A percentile compares a stretch with the other conserved stretches of the same genome.
These are phyloP conservation scores for Helicoverpa zea DNA, from an alignment of 1,140 invertebrate species.

Conservation along the genomic window DNA sequence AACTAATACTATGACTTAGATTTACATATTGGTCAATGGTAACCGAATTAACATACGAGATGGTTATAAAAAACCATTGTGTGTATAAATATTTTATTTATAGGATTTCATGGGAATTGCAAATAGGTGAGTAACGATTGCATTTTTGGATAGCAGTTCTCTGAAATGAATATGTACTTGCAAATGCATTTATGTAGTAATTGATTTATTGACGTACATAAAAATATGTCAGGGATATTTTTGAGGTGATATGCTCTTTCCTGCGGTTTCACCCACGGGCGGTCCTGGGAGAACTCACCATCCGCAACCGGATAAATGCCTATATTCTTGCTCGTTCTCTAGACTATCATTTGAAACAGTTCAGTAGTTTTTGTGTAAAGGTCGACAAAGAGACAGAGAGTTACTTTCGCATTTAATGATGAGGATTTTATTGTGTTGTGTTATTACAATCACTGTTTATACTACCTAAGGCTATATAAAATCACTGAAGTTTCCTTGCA, in stretches of 20 bases:
- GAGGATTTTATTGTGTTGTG: too few relatives aligned
- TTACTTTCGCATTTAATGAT: too few relatives aligned
- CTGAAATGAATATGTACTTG: neutral
- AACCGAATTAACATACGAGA: constrained; percentile 6
- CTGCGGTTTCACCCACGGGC: too few relatives aligned
- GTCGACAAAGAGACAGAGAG: too few relatives aligned
- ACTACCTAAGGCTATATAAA: too few relatives aligned
- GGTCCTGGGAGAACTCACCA: too few relatives aligned
- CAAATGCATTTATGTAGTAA: neutral
- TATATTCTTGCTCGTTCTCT: too few relatives aligned
- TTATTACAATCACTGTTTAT: too few relatives aligned
- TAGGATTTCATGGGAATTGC: constrained; percentile 3
- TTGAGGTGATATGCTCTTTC: neutral
- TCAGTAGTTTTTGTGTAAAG: too few relatives aligned
- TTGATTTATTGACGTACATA: too few relatives aligned
- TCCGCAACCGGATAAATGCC: too few relatives aligned
- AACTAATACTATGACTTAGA: neutral
- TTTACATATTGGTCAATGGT: constrained; percentile 42
- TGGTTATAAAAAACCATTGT: constrained; percentile 6
- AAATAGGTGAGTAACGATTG: neutral
- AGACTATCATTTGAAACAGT: too few relatives aligned
- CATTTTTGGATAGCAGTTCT: constrained; percentile 8
- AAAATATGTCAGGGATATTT: neutral
- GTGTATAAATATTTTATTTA: constrained; percentile 26
- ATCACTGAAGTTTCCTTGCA: neutral